phyloP scores from a whole-genome alignment of 2,888 invertebrate species.

The Epirrhoe tristata region DNA sequence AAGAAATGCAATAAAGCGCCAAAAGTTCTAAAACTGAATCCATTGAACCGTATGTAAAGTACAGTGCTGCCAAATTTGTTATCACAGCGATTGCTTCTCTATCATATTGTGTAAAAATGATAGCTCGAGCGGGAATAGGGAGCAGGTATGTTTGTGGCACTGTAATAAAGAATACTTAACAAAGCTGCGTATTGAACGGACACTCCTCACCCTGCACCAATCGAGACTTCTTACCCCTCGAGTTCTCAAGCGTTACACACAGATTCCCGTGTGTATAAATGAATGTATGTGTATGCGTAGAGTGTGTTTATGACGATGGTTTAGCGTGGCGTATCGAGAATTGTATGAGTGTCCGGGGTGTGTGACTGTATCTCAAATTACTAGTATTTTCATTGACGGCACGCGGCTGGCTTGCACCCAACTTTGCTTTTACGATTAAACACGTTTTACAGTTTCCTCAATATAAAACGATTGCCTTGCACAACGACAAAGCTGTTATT shows the following conservation, averaged over 20 bases:
- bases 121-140: background rate
- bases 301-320: no score
- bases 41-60: slow-evolving; percentile 18
- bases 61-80: slow-evolving; percentile 15
- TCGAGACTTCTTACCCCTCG: no score
- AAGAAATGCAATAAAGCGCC: slow-evolving; percentile 20
- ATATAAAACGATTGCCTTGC: slow-evolving; percentile 71
- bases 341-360: no score
- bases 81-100: background rate
- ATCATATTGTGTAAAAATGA: background rate
- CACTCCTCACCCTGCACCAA: no score
- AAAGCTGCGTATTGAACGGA: no score
- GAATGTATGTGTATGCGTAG: no score
- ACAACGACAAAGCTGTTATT: slow-evolving; percentile 23
- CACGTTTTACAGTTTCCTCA: slow-evolving; percentile 81
- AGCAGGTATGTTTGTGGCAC: slow-evolving; percentile 14
- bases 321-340: no score
- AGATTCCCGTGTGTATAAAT: no score
- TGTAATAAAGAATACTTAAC: background rate
- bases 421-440: slow-evolving; percentile 82
- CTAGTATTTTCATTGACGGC: slow-evolving; percentile 69
- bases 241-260: no score
- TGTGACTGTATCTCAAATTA: slow-evolving; percentile 18
- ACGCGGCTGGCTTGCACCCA: slow-evolving; percentile 71
- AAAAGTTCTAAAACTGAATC: slow-evolving; percentile 19